phyloP scores from a whole-genome alignment of 2,797 vertebrate genomes.

The Lophius americanus region DNA sequence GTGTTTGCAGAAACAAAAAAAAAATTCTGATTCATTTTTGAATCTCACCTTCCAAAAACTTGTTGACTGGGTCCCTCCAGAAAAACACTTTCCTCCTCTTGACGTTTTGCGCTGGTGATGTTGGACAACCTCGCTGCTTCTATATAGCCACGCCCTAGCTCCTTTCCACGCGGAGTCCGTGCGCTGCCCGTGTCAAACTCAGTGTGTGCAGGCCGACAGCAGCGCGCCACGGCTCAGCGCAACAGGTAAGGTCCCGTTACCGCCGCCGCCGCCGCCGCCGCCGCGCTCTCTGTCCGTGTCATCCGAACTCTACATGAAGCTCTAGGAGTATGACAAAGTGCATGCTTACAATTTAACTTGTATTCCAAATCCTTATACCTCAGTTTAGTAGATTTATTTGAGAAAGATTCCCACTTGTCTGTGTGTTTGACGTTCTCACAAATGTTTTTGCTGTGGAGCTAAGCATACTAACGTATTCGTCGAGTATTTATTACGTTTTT shows the following conservation, averaged over 20 bases:
- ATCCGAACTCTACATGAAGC: background rate
- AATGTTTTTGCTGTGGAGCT: background rate
- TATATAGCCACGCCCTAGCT: slow-evolving; percentile 71
- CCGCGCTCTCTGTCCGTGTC: too few species aligned
- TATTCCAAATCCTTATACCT: slow-evolving; percentile 7
- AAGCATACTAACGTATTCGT: background rate
- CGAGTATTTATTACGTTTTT: slow-evolving; percentile 14
- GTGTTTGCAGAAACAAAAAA: too few species aligned
- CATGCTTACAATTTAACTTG: slow-evolving; percentile 23
- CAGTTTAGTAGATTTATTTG: slow-evolving; percentile 6
- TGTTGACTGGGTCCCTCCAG: background rate
- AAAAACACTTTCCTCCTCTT: slow-evolving; percentile 4
- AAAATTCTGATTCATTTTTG: background rate
- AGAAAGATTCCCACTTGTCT: background rate
- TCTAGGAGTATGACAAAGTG: slow-evolving; percentile 14
- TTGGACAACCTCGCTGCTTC: slow-evolving; percentile 20
- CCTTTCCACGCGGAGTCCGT: slow-evolving; percentile 29
- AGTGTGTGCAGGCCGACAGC: slow-evolving; percentile 66
- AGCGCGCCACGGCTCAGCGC: slow-evolving; percentile 59
- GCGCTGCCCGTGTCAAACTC: slow-evolving; percentile 33
- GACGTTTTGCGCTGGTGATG: slow-evolving; percentile 14
- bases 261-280: slow-evolving; percentile 15
- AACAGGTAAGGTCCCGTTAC: slow-evolving; percentile 77
- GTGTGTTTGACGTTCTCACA: slow-evolving; percentile 6
- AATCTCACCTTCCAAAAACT: background rate